These are phyloP conservation scores for Chrysemys picta DNA, from an alignment of 2,113 vertebrate species.

Conservation along the genomic window DNA sequence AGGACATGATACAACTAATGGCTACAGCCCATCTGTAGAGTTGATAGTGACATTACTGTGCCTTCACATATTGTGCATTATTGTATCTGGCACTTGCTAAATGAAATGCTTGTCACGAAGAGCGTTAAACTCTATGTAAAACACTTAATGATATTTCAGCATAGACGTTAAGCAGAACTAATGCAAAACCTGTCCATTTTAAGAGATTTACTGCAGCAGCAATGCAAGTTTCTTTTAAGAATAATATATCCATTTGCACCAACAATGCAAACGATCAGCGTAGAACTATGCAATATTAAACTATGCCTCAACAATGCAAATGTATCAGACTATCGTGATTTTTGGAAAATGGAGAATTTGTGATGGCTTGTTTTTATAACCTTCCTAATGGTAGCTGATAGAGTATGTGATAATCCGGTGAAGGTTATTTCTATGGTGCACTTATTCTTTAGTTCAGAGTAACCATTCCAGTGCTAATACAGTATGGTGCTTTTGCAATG, in stretches of 20 bases:
- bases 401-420: not conserved
- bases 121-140: not conserved
- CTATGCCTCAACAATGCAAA: constrained; percentile 78
- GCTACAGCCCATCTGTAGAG: constrained; percentile 84
- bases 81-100: not conserved
- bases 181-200: constrained; percentile 3
- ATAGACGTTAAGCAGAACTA: not conserved
- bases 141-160: not conserved
- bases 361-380: constrained; percentile 9
- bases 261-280: constrained; percentile 76
- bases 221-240: constrained; percentile 36
- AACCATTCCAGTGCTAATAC: not conserved
- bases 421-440: not conserved
- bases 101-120: not conserved
- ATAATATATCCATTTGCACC: constrained; percentile 62
- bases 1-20: constrained; percentile 87
- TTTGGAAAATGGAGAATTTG: not conserved
- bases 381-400: not conserved
- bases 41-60: not conserved
- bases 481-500: not conserved
- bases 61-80: not conserved
- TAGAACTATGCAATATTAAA: constrained; percentile 86
- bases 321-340: not conserved
- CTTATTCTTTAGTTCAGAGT: constrained; percentile 3
- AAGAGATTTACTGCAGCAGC: constrained; percentile 46